Percentiles rank a stretch among this genome's conserved stretches.
These are phyloP conservation scores for Orientallactaga bullata DNA, from an alignment of 2,113 vertebrate species.

Conservation along the genomic window DNA sequence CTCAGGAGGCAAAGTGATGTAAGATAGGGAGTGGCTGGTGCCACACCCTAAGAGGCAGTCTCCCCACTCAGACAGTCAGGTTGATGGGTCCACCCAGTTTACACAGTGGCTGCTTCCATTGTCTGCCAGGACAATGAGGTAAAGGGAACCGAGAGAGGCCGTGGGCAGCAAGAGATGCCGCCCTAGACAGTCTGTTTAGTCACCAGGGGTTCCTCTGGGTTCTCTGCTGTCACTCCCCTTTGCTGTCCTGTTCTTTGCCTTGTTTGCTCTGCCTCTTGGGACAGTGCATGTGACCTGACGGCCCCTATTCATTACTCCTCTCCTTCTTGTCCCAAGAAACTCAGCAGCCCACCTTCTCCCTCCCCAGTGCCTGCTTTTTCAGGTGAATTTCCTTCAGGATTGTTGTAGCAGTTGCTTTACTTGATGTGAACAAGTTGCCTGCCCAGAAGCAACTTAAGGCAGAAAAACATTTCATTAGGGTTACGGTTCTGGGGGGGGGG, in stretches of 20 bases:
- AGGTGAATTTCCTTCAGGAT: background rate
- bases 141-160: background rate
- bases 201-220: background rate
- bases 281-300: accelerated
- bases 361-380: background rate
- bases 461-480: too few species aligned
- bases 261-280: background rate
- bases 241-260: too few species aligned
- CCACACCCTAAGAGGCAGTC: background rate
- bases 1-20: background rate
- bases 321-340: background rate
- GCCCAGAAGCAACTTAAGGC: too few species aligned
- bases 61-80: background rate
- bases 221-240: background rate
- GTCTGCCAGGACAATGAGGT: background rate
- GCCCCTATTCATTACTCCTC: background rate
- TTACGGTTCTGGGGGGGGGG: too few species aligned
- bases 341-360: background rate
- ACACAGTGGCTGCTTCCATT: background rate
- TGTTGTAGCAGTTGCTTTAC: too few species aligned
- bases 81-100: background rate
- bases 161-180: background rate
- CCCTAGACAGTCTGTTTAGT: background rate
- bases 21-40: background rate
- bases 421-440: too few species aligned